Base-by-base conservation (phyloP, 2,888 invertebrate species). In the Synergus laeviventris region DNA sequence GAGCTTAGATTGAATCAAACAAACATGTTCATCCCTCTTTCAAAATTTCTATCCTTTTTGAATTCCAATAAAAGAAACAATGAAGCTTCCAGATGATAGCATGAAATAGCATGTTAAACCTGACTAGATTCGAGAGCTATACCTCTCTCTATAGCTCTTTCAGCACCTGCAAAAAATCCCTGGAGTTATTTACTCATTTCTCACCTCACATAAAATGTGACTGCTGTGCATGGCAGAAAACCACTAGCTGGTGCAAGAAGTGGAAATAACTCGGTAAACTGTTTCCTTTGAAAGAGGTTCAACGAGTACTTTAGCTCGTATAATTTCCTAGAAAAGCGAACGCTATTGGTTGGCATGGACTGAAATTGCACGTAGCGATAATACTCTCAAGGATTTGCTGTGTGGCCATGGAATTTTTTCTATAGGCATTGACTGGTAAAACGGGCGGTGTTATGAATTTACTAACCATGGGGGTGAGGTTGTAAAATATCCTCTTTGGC, bases 231-330 rank as follows among this genome's bases (percentile, higher is more conserved):
- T 49, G 70, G 24, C 70, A 70, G 49, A 42, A 70, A 70, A 70
- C 70, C 66, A 66, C 66, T 45, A 21, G 66, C 45, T 31, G 49
- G 45, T 74, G 56, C 56, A 77, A 60, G 38, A 77, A 74, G 74
- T 70, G 74, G 74, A 76, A 76, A 76, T 74, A 76, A 64, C 74
- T 74, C 45, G 49, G 76, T 74, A 77, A 74, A 77, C 42, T 66
- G 77, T 42, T 77, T 77, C 59, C 77, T 60, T 77, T 66, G 76
- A 74, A 76, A 59, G 74, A 76, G 76, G 42, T 74, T 66, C 66
- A 76, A 76, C 76, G 76, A 76, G 74, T 66, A 61, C 54, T 74
- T 74, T 74, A 76, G 74, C 64, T 74, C 36, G 64, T 74, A 38
- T 74, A 66, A 49, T 66, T 74, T 77, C 74, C 74, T 18, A 77